phyloP scores from a whole-genome alignment of 2,113 vertebrate species.

The Casuarius casuarius region DNA sequence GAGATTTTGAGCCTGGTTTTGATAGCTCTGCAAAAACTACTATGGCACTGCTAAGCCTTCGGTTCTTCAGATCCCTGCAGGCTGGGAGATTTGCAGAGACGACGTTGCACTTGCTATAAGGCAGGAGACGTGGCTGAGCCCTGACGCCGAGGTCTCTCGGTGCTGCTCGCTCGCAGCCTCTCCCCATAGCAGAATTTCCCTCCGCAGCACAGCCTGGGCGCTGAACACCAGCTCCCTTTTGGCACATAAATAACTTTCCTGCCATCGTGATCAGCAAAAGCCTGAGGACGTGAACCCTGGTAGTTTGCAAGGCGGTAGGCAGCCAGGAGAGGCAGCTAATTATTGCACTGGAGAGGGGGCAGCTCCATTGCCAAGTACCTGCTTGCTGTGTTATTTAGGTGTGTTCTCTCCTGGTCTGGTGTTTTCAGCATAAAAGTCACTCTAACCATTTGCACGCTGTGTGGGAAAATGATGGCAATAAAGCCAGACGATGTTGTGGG shows the following conservation, averaged over 20 bases:
- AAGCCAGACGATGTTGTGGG: background rate
- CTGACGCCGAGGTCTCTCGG: no score
- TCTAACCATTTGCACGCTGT: background rate
- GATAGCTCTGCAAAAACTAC: background rate
- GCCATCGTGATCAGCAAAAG: background rate
- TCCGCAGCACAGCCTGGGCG: no score
- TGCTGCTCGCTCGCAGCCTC: no score
- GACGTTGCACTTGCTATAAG: background rate
- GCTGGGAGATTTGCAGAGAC: background rate
- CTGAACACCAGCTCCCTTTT: background rate
- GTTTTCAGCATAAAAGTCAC: background rate
- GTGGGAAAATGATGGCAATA: background rate
- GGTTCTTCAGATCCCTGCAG: background rate
- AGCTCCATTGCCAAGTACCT: no score
- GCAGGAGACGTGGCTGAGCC: no score
- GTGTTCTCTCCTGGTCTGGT: background rate
- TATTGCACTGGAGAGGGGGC: no score
- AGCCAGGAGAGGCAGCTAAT: background rate
- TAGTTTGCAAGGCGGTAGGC: background rate
- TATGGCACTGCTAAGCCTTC: background rate
- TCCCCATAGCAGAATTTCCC: no score
- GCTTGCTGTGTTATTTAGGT: background rate
- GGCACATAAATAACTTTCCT: background rate
- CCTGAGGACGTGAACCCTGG: background rate
- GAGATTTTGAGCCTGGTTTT: background rate